Evolutionary conservation across 2,113 vertebrate genomes (phyloP).

Genomic region (Thermophis baileyi): DNA sequence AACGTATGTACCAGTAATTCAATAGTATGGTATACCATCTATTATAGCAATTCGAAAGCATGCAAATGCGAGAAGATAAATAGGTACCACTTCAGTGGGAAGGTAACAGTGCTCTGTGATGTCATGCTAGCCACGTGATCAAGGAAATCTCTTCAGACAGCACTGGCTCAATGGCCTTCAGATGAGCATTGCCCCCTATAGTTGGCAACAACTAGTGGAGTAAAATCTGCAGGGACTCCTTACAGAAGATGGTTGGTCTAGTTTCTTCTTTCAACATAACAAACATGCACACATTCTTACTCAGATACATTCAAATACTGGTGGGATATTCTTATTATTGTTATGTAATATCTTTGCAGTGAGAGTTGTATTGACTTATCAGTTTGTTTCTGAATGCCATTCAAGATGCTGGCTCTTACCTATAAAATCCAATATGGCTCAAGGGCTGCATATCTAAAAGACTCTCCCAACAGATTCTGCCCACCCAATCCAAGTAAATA

Average conservation of each 20-base stretch:
- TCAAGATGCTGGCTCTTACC: background rate
- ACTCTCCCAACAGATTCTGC: background rate
- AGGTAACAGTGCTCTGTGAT: too few relatives aligned
- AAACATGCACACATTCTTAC: background rate
- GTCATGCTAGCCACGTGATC: too few relatives aligned
- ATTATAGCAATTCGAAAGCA: too few relatives aligned
- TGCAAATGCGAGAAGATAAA: too few relatives aligned
- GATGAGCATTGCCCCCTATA: too few relatives aligned
- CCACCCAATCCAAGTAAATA: background rate
- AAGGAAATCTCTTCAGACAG: too few relatives aligned
- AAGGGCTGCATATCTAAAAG: background rate
- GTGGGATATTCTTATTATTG: background rate
- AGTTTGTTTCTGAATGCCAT: background rate
- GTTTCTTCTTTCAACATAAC: background rate
- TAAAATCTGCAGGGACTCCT: too few relatives aligned
- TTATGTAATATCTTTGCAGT: background rate
- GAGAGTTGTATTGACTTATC: background rate
- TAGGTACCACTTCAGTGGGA: too few relatives aligned
- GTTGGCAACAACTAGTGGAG: too few relatives aligned
- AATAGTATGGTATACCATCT: background rate
- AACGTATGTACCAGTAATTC: background rate
- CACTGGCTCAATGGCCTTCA: too few relatives aligned
- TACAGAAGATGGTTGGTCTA: background rate
- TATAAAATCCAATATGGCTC: background rate
- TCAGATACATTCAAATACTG: background rate